These are phyloP conservation scores for Noturus placidus DNA, from an alignment of 2,113 vertebrate species.

Conservation along the genomic window DNA sequence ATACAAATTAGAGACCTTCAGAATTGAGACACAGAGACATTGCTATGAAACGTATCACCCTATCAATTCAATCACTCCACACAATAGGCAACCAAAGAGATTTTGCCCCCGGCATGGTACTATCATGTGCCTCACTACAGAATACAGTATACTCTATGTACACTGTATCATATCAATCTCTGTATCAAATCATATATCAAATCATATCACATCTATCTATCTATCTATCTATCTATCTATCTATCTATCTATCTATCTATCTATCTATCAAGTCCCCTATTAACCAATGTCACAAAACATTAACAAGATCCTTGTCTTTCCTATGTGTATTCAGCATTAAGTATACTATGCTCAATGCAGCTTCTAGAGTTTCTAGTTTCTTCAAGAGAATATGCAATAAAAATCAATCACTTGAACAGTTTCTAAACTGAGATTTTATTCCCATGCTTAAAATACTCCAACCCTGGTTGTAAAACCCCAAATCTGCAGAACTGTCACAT, in stretches of 20 bases:
- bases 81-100: not conserved
- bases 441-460: not conserved
- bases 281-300: not conserved
- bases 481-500: conserved; percentile 23
- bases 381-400: not conserved
- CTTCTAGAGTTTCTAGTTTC: not conserved
- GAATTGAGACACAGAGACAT: too few relatives aligned
- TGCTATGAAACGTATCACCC: too few relatives aligned
- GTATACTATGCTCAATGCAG: not conserved
- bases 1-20: too few relatives aligned
- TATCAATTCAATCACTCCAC: not conserved
- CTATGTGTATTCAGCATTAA: not conserved
- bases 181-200: too few relatives aligned
- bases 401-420: not conserved
- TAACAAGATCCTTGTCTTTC: not conserved
- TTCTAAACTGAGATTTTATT: conserved; percentile 9
- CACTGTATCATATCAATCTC: not conserved
- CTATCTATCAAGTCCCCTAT: not conserved
- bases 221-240: not conserved
- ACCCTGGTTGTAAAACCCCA: not conserved
- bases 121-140: not conserved
- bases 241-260: not conserved
- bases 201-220: not conserved
- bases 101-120: too few relatives aligned
- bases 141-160: not conserved